These are phyloP conservation scores for Apamea crenata DNA, from an alignment of 2,888 invertebrate genomes.

Conservation along the genomic window DNA sequence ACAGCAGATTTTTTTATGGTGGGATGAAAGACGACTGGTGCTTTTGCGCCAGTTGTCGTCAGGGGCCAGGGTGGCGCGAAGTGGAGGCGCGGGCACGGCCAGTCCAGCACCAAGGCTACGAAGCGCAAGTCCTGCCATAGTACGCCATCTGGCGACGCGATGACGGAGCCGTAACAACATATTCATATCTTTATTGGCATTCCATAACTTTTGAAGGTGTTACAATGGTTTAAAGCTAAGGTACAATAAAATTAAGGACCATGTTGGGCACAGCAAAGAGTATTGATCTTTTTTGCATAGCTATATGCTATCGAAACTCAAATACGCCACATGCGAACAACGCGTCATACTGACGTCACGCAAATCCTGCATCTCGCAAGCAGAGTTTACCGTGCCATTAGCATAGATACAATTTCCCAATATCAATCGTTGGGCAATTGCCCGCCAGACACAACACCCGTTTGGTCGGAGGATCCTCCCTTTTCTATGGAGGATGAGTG, in stretches of 20 bases:
- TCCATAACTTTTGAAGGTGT: accelerated
- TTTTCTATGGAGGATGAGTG: too few species aligned
- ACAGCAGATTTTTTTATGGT: neutral
- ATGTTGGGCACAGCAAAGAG: neutral
- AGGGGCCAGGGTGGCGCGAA: neutral
- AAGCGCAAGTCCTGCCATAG: neutral
- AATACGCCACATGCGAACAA: too few species aligned
- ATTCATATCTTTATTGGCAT: neutral
- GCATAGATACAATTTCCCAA: too few species aligned
- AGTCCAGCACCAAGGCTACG: neutral
- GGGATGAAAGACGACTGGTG: neutral
- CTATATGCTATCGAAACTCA: neutral
- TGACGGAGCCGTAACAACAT: neutral
- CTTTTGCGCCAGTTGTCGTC: too few species aligned
- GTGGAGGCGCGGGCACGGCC: too few species aligned
- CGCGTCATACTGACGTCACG: too few species aligned
- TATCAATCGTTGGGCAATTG: too few species aligned
- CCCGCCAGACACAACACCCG: too few species aligned
- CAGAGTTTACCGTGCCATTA: too few species aligned
- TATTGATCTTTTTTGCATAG: neutral
- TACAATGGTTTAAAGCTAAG: neutral
- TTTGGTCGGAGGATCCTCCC: too few species aligned
- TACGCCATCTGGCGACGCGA: neutral
- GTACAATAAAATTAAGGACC: neutral
- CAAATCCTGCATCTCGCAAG: too few species aligned